These are phyloP conservation scores for Pogonomyrmex barbatus DNA, from an alignment of 1,140 invertebrate genomes.

Conservation along the genomic window DNA sequence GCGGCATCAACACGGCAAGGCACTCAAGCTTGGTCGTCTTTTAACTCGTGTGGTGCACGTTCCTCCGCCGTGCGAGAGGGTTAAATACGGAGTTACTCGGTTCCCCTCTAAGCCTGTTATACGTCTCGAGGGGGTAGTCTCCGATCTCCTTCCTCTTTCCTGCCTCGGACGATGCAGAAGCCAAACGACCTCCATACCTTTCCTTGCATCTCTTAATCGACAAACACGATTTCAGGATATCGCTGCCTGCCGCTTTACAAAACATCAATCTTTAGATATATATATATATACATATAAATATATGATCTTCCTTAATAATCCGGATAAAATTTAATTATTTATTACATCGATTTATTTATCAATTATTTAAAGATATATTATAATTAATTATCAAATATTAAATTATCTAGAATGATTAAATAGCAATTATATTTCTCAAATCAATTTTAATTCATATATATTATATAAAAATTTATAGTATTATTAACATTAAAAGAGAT, in stretches of 20 bases:
- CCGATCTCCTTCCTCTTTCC: conserved; percentile 71
- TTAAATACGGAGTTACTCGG: conserved; percentile 76
- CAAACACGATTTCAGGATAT: conserved; percentile 63
- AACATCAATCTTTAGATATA: background rate
- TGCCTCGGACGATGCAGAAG: conserved; percentile 68
- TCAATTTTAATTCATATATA: background rate
- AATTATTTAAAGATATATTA: too few species aligned
- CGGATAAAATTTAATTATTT: background rate
- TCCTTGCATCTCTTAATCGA: conserved; percentile 61
- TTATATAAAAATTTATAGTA: background rate
- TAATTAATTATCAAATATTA: background rate
- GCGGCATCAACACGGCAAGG: conserved; percentile 82
- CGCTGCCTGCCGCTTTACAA: background rate
- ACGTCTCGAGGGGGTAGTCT: conserved; percentile 72
- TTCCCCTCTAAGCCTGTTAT: conserved; percentile 77
- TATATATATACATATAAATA: background rate
- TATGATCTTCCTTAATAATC: background rate
- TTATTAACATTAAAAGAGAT: background rate
- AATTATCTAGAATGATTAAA: background rate
- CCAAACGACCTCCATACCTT: conserved; percentile 72
- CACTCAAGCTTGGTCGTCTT: conserved; percentile 84
- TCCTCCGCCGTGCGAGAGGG: conserved; percentile 75
- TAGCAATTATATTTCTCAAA: background rate
- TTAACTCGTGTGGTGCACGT: conserved; percentile 80
- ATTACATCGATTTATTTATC: too few species aligned